Conservation (phyloP, 2,888 invertebrate genomes). For the Pelosia muscerda region DNA sequence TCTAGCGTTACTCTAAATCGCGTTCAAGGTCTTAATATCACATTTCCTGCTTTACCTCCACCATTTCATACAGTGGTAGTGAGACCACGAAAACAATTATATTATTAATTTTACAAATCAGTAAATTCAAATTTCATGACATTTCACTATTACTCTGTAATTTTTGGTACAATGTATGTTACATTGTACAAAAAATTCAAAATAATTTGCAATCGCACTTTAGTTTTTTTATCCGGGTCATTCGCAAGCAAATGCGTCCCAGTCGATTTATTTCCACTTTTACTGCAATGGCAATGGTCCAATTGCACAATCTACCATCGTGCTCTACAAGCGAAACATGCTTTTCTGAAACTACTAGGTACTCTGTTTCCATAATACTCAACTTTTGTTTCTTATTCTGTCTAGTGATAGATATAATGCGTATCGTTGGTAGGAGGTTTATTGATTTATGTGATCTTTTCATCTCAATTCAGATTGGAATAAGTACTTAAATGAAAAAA, state of each 20-base stretch:
- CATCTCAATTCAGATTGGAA: too few relatives aligned
- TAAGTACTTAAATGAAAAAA: too few relatives aligned
- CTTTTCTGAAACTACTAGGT: constrained; percentile 71
- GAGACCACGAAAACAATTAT: not conserved
- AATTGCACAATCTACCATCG: constrained; percentile 78
- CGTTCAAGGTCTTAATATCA: too few relatives aligned
- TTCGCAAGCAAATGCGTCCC: constrained; percentile 75
- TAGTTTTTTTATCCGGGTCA: constrained; percentile 76
- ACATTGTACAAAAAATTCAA: constrained; percentile 12
- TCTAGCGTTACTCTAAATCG: too few relatives aligned
- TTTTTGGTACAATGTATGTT: too few relatives aligned
- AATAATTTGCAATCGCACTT: constrained; percentile 48
- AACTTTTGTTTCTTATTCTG: constrained; percentile 58
- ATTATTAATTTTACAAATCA: not conserved
- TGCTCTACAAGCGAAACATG: constrained; percentile 78
- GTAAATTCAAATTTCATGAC: not conserved
- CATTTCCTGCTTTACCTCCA: too few relatives aligned
- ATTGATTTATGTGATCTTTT: too few relatives aligned
- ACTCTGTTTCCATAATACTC: constrained; percentile 58
- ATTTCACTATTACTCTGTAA: not conserved
- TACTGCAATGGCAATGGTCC: constrained; percentile 84
- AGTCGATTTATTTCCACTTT: constrained; percentile 84
- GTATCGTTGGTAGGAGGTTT: not conserved
- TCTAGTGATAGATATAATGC: not conserved
- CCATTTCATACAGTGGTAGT: too few relatives aligned